Base-by-base conservation (phyloP, 2,888 invertebrate species). In the Rhamphomyia laevipes region DNA sequence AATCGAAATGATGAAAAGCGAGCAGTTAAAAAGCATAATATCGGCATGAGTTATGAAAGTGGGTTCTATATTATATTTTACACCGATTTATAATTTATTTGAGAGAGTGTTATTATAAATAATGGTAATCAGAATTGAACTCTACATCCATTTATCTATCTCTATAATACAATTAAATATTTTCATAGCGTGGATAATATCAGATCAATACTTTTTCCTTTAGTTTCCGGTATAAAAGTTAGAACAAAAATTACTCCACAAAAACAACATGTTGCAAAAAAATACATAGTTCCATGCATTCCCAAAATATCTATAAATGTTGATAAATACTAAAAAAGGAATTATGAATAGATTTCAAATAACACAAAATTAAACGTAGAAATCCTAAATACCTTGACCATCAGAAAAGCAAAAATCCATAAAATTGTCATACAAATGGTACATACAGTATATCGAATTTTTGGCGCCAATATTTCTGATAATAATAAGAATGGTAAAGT, bases 401-500 rank as follows among this genome's bases (percentile, higher is more conserved):
- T 52, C 0, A 53, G 13, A 43, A 59, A 59, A 10, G 58, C 53
- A 41, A 54, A 57, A 1, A 57, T 15, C 56, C 60, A 54, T n/a
- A 61, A 16, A 12, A 58, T 43, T 4, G 50, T 37, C 61, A 65
- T 62, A 15, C 63, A 56, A 33, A 63, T 42, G 59, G 61, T 61
- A 6, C 53, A 54, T 11, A 58, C 59, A 17, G 57, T 51, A 50
- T 58, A 58, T 21, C 64, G 61, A 13, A 67, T 60, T 57, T 65
- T 66, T n/a, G 61, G 61, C 2, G 66, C 68, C 56, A 64, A 55
- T 45, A 70, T 60, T 57, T 65, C 67, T 1, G 63, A 58, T 11
- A 66, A 52, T 6, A 70, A 63, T 41, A 70, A 49, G 40, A 67
- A 70, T 1, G 70, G 68, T 15, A 70, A 47, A 1, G 67, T 57